Base-by-base conservation (phyloP, 2,113 vertebrate species). In the Anguilla japonica region DNA sequence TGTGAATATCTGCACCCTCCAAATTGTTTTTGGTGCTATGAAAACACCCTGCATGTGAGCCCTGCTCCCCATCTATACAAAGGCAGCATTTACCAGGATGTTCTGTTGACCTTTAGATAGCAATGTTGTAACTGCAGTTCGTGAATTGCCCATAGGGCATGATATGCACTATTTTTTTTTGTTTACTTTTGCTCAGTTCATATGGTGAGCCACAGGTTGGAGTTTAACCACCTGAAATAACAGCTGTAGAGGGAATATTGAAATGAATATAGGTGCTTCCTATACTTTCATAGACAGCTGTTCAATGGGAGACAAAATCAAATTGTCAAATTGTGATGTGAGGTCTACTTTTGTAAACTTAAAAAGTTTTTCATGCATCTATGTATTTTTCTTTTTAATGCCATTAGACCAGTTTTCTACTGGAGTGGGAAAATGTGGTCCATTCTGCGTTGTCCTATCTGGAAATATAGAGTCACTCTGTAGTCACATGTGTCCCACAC, bases 101-200 rank as follows among this genome's bases (percentile, higher is more conserved):
- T 87, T 90, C 90, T 88, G 83, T 80, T 93, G 91, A 93, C 88
- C 89, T 90, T 91, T 86, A 56, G 84, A 86, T 89, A 89, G 41
- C 84, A 85, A 87, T 87, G 84, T 84, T 88, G 50, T 81, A 83
- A 40, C 88, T 79, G 79, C 67, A 81, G 40, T 85, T 87, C 20
- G 29, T 81, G 84, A 34, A 63, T 40, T 79, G 82, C 29, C 50
- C 57, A 16, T 46, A 81, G 14, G 22, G 53, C 79, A 81, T 82
- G 39, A 75, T 75, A 75, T 75, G 26, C 26, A n/a, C 71, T 29
- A 34, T 34, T 6, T 53, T 53, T 82, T 46, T 18, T 5, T 83
- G 67, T 87, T 67, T 26, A 79, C 85, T 53, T 80, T 20, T 57
- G 82, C 79, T 34, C 16, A 86, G 88, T 86, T 88, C 85, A 87